A percentile compares a stretch with the other conserved stretches of the same genome.
Evolutionary conservation across 2,797 vertebrate genomes (phyloP).

Genomic region (Trichosurus vulpecula): DNA sequence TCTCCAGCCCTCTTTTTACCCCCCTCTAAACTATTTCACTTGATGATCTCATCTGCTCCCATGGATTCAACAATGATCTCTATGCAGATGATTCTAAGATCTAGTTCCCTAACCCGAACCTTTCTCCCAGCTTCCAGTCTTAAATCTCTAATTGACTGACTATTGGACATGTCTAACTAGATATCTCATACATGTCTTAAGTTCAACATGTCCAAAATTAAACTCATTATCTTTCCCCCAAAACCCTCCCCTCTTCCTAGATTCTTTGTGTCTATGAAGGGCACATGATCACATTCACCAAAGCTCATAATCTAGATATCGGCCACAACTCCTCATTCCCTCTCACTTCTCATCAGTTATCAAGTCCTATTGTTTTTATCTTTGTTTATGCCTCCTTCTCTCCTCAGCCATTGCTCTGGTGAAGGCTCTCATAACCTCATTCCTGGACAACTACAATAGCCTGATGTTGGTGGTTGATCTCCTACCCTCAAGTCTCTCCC

Average conservation of each 20-base stretch:
- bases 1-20: background rate
- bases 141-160: background rate
- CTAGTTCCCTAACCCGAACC: background rate
- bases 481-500: background rate
- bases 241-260: background rate
- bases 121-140: background rate
- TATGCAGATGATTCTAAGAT: background rate
- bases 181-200: background rate
- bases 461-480: background rate
- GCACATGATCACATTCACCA: background rate
- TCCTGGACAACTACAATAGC: background rate
- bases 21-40: background rate
- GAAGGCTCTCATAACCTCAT: background rate
- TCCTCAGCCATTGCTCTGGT: background rate
- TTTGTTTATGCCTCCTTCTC: background rate
- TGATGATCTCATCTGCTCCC: background rate
- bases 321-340: background rate
- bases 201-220: background rate
- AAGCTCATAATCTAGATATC: background rate
- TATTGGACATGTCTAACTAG: background rate
- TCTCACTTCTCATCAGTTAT: background rate
- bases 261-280: background rate
- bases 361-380: background rate
- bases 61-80: background rate
- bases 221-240: background rate